These are phyloP conservation scores for Platycheirus rosarum DNA, from an alignment of 2,888 invertebrate genomes.

Conservation along the genomic window DNA sequence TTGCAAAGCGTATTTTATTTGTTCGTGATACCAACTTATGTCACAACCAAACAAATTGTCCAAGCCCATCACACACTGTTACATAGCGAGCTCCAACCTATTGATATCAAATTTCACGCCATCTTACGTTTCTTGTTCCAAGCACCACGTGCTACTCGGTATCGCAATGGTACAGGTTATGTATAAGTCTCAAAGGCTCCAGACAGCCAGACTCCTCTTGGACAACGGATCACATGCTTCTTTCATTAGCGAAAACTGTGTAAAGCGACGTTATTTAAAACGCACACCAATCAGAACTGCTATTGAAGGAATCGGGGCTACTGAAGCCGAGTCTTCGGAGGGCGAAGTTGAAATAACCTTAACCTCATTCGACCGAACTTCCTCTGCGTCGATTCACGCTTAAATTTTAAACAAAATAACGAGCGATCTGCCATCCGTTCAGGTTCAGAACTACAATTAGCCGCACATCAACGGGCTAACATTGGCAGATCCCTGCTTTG, in stretches of 20 bases:
- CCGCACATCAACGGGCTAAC: conserved; percentile 28
- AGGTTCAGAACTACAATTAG: conserved; percentile 18
- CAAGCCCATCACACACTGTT: too few relatives aligned
- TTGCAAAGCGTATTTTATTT: conserved; percentile 3
- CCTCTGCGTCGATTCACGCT: conserved; percentile 17
- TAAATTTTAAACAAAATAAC: conserved; percentile 58
- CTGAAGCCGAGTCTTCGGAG: conserved; percentile 27
- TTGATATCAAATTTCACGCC: too few relatives aligned
- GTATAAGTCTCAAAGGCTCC: not conserved
- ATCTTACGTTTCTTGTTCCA: not conserved
- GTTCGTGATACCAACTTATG: conserved; percentile 25
- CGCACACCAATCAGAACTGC: conserved; percentile 26
- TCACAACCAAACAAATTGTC: not conserved
- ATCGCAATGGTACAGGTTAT: conserved; percentile 27
- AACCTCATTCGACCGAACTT: conserved; percentile 5
- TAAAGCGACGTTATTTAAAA: conserved; percentile 49
- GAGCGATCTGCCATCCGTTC: conserved; percentile 49
- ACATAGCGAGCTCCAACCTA: too few relatives aligned
- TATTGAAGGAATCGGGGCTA: conserved; percentile 52
- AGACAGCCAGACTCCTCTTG: conserved; percentile 30
- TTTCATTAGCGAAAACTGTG: conserved; percentile 48
- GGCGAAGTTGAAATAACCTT: conserved; percentile 31
- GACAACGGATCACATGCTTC: conserved; percentile 56
- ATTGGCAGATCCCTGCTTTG: conserved; percentile 53
- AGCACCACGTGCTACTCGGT: conserved; percentile 20